Percentiles rank a stretch among this genome's conserved stretches.
These are phyloP conservation scores for Noctilio leporinus DNA, from an alignment of 2,113 vertebrate genomes.

Conservation along the genomic window DNA sequence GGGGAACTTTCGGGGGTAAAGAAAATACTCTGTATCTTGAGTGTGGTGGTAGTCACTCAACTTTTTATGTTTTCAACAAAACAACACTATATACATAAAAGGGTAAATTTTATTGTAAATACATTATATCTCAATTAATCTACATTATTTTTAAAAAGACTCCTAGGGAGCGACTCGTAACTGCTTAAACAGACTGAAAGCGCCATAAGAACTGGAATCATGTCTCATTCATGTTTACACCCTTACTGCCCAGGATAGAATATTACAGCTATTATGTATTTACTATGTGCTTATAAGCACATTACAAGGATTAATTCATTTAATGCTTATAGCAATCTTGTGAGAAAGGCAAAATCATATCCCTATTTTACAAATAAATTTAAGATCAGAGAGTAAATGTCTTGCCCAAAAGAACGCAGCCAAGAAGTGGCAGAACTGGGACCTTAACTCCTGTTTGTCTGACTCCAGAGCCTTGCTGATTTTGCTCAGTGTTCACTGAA, in stretches of 20 bases:
- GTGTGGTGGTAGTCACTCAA: background rate
- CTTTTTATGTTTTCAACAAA: background rate
- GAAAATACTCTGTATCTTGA: background rate
- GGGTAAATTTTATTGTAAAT: background rate
- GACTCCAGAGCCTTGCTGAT: background rate
- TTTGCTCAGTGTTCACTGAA: background rate
- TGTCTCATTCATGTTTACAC: background rate
- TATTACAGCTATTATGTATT: background rate
- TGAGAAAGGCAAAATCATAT: background rate
- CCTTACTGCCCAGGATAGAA: background rate
- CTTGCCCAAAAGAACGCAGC: background rate
- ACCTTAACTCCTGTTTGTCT: background rate
- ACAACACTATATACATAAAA: background rate
- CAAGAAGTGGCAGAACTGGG: background rate
- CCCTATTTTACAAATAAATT: background rate
- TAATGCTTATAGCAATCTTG: background rate
- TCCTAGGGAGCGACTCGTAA: background rate
- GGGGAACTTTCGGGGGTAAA: background rate
- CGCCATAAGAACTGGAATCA: background rate
- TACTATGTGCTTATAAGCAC: background rate
- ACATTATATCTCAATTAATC: background rate
- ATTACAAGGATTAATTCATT: background rate
- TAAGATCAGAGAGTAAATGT: background rate
- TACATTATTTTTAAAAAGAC: background rate
- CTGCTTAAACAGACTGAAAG: background rate